Percentiles rank a stretch among this genome's conserved stretches.
phyloP scores from a whole-genome alignment of 2,888 invertebrate species.

The Melieria picta region DNA sequence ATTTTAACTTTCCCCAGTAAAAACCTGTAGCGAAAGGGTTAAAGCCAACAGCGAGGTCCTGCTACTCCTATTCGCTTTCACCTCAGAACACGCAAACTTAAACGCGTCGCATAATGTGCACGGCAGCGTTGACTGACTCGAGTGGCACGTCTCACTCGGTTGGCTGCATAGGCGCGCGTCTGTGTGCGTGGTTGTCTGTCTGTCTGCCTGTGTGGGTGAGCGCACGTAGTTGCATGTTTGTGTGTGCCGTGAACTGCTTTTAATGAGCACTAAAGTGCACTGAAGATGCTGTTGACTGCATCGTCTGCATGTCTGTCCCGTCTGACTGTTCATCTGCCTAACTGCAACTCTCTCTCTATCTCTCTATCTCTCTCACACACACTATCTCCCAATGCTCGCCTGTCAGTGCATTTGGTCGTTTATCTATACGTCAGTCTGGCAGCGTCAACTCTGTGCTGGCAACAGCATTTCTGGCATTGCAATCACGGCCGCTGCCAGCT shows the following conservation, averaged over 20 bases:
- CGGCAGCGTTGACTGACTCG: no score
- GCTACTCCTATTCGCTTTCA: no score
- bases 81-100: no score
- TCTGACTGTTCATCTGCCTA: no score
- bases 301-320: background rate
- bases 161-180: background rate
- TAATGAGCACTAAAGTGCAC: constrained; percentile 22
- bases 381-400: no score
- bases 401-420: constrained; percentile 6
- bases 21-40: no score
- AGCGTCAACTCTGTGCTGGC: background rate
- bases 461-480: background rate
- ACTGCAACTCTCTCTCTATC: no score
- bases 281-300: background rate
- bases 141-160: no score
- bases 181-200: background rate
- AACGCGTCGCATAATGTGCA: no score
- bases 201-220: background rate
- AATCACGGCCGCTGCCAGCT: constrained; percentile 7
- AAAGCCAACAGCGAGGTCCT: no score
- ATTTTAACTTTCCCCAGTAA: no score
- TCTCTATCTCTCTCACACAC: no score
- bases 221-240: background rate
- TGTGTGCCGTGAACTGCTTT: background rate
- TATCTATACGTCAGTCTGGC: constrained; percentile 2